Evolutionary conservation across 2,113 vertebrate species (phyloP).

Genomic region (Burhinus bistriatus): DNA sequence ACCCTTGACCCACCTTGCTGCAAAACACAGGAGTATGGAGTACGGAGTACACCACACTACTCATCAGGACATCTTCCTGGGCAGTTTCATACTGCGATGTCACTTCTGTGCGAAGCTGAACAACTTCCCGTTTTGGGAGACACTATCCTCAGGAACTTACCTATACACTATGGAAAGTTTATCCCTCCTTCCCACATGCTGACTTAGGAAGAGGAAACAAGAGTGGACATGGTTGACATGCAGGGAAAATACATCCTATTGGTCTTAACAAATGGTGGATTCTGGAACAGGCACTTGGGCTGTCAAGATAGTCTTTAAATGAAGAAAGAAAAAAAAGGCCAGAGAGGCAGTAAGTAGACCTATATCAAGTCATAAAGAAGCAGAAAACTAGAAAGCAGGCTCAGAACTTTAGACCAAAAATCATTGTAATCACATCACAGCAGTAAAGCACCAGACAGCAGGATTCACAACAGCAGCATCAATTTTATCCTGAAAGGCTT

Average conservation of each 20-base stretch:
- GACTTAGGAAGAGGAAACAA: not conserved
- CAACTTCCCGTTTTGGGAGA: not conserved
- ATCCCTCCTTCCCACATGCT: not conserved
- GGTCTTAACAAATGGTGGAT: not conserved
- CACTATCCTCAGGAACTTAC: not conserved
- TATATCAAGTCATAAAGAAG: not conserved
- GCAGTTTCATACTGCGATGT: not conserved
- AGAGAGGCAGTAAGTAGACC: not conserved
- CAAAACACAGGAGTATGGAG: not conserved
- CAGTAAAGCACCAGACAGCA: not conserved
- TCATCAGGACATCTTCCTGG: not conserved
- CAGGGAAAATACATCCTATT: not conserved
- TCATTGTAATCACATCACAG: not conserved
- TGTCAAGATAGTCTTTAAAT: not conserved
- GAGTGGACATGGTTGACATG: not conserved
- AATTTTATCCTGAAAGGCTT: not conserved
- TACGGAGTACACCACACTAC: rapidly evolving
- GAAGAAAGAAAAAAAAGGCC: not conserved
- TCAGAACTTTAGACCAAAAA: not conserved
- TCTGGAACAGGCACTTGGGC: not conserved
- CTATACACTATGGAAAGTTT: not conserved
- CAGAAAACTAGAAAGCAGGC: not conserved
- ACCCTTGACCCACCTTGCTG: not conserved
- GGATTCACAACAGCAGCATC: not conserved
- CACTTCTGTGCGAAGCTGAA: not conserved